Evolutionary conservation across 2,113 vertebrate genomes (phyloP), one percentile per base, ranked within the genome.

Genomic region (Tenrec ecaudatus): DNA sequence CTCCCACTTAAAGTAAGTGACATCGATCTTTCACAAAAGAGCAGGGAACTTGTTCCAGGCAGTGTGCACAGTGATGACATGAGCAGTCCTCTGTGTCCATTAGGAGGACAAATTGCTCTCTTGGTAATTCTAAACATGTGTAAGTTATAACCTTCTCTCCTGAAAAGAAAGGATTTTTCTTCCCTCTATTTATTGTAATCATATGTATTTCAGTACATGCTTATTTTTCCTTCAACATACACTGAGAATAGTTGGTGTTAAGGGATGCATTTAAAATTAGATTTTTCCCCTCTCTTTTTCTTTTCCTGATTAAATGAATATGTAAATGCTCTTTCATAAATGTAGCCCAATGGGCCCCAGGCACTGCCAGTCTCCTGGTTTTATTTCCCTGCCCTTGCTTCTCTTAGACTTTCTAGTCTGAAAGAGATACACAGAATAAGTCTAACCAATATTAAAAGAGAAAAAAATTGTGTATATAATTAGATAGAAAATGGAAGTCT

Each of bases 21-120:
- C 95, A 97, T 88, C 96, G 95, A 96, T 97, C 95, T 96, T 98
- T 97, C 95, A 96, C 94, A 97, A 96, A 98, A 96, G 95, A 96
- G 91, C 82, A 84, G 80, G 94, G 86, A 84, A 94, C 94, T 96
- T 93, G 47, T 95, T 98, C 90, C 40, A 96, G 95, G 77, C 78
- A 40, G 88, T 60, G 76, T 33, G 43, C 92, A n/a, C 31, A 9
- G 88, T 4, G 82, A 94, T 97, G 97, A 97, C 96, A 94, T 79
- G 78, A 88, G 78, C 68, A 77, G 91, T 81, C 86, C 89, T 93
- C 83, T 12, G 33, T 90, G 95, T 81, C 79, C 83, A 90, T 93
- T 94, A 91, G 84, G 96, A 94, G 91, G 92, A 97, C 96, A 97
- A 97, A 97, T 92, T 92, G 58, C 73, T 92, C 96, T 90, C 93